Conservation (phyloP, 2,888 invertebrate genomes). For the Eristalis arbustorum region DNA sequence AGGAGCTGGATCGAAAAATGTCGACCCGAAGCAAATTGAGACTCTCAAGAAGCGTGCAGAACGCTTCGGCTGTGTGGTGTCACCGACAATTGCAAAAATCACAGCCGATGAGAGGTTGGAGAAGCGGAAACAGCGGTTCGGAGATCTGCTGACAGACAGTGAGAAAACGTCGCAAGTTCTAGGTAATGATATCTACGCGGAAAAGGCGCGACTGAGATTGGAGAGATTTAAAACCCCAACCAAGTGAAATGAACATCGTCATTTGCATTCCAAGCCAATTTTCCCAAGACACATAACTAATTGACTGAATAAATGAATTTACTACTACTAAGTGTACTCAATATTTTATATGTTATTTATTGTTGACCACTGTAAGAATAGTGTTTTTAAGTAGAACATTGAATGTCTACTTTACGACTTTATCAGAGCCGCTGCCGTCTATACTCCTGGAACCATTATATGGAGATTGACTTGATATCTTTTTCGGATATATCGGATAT, state of each 20-base stretch:
- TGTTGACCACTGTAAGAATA: too few relatives aligned
- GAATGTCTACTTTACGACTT: too few relatives aligned
- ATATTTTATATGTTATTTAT: too few relatives aligned
- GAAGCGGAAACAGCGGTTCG: slow-evolving; percentile 90
- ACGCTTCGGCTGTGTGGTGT: slow-evolving; percentile 90
- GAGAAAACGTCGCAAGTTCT: slow-evolving; percentile 15
- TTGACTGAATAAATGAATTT: slow-evolving; percentile 6
- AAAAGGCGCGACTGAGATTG: slow-evolving; percentile 78
- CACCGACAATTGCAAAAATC: slow-evolving; percentile 86
- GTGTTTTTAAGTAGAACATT: too few relatives aligned
- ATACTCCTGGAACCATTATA: too few relatives aligned
- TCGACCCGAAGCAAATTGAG: slow-evolving; percentile 81
- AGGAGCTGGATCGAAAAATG: slow-evolving; percentile 79
- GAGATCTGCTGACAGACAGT: slow-evolving; percentile 74
- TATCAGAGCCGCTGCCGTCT: too few relatives aligned
- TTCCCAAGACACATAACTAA: not conserved
- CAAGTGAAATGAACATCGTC: slow-evolving; percentile 19
- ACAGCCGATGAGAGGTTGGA: slow-evolving; percentile 87
- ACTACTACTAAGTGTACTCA: too few relatives aligned
- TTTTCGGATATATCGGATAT: too few relatives aligned
- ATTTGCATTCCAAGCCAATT: not conserved
- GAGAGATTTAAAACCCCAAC: slow-evolving; percentile 77
- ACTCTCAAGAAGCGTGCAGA: slow-evolving; percentile 91
- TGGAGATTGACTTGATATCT: too few relatives aligned
- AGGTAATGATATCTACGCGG: slow-evolving; percentile 74